Evolutionary conservation across 2,888 invertebrate species (phyloP), one percentile per base, ranked within the genome.

Genomic region (Polyploca ridens): DNA sequence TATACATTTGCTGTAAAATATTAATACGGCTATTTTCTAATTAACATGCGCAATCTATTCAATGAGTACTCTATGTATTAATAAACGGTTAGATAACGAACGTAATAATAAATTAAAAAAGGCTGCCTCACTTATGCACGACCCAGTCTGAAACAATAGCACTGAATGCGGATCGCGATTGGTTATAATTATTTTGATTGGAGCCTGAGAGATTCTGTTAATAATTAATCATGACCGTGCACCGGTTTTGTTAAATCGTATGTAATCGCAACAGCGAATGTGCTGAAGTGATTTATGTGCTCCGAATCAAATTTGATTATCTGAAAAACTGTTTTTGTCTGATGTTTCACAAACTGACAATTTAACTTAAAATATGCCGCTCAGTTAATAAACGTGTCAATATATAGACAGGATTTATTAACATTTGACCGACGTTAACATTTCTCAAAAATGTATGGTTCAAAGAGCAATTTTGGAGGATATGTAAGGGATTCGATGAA

Each of bases 261-360:
- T 68, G 87, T 86, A 89, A 90, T 88, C 88, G 86, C 79, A 83
- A 83, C 79, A 82, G 80, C 78, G 84, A 89, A 91, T 88, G 90
- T 89, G 90, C 87, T 90, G 89, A 90, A 86, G 86, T 91, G 91
- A 93, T 92, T 91, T 91, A 91, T 91, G 89, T 83, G 74, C 72
- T 79, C 79, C 78, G 85, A 87, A 88, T 90, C 86, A 86, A 85
- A 90, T 90, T 89, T 87, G 87, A 90, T 91, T 90, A 90, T 86
- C 84, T 83, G 83, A 83, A 85, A 87, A 84, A 78, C 83, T 79
- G 54, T 61, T 64, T 41, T 61, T 62, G 68, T 62, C 64, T 62
- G 65, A 58, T 66, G 69, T 75, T 75, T 75, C 75, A 71, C 67
- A 72, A 79, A 74, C 71, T 66, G 54, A 67, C 67, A 74, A 76